phyloP scores from a whole-genome alignment of 2,888 invertebrate species.

The Lucinisca nassula region DNA sequence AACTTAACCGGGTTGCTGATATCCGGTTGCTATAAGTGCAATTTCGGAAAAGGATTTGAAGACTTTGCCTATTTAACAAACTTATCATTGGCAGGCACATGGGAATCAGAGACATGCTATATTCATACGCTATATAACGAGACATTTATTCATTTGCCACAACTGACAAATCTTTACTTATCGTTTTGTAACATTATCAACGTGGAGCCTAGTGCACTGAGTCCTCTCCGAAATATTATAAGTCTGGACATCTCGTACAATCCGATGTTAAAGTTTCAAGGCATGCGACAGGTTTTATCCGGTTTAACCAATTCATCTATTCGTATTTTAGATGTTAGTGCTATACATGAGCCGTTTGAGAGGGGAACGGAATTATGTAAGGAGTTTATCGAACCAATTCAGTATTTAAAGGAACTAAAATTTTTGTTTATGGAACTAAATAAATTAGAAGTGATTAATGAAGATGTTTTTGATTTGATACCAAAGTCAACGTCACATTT shows the following conservation, averaged over 20 bases:
- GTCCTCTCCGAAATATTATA: slow-evolving; percentile 19
- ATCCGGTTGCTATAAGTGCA: slow-evolving; percentile 4
- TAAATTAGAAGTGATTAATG: slow-evolving; percentile 57
- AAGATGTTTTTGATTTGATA: slow-evolving; percentile 11
- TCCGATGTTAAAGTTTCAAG: slow-evolving; percentile 31
- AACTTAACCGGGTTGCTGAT: not conserved
- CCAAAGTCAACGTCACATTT: slow-evolving; percentile 20
- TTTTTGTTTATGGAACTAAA: slow-evolving; percentile 55
- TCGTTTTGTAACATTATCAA: slow-evolving; percentile 25
- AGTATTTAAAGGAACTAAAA: slow-evolving; percentile 31
- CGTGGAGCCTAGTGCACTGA: slow-evolving; percentile 34
- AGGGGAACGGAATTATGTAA: slow-evolving; percentile 27
- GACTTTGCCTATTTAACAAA: slow-evolving; percentile 13
- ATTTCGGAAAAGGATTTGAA: slow-evolving; percentile 31
- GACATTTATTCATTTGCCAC: slow-evolving; percentile 31
- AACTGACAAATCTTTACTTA: slow-evolving; percentile 27
- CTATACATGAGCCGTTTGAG: slow-evolving; percentile 39
- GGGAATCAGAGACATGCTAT: not conserved
- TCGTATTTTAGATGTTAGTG: slow-evolving; percentile 27
- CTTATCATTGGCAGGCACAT: slow-evolving; percentile 20
- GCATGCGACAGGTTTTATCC: slow-evolving; percentile 48
- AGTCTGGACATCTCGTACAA: slow-evolving; percentile 58
- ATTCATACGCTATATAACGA: not conserved
- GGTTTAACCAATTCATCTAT: slow-evolving; percentile 36
- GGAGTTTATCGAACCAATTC: slow-evolving; percentile 28